Evolutionary conservation across 2,888 invertebrate species (phyloP).

Genomic region (Mycalesis mineus): DNA sequence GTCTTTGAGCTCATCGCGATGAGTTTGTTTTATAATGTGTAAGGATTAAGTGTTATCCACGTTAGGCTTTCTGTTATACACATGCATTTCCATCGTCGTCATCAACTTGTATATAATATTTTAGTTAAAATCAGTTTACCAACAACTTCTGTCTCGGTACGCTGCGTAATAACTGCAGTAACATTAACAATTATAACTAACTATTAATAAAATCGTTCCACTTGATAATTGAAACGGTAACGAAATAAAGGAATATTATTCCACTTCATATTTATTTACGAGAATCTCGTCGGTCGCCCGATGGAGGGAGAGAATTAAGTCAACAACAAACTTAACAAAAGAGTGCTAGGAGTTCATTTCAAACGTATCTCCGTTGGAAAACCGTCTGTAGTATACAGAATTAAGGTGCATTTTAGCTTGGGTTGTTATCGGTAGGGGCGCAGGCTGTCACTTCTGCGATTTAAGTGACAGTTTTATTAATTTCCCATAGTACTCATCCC

Average conservation of each 20-base stretch:
- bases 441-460: conserved; percentile 69
- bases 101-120: no score
- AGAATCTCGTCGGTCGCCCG: conserved; percentile 56
- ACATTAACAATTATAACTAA: neutral
- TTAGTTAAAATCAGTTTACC: neutral
- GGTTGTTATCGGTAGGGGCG: conserved; percentile 50
- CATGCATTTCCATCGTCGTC: no score
- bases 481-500: conserved; percentile 78
- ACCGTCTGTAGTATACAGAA: conserved; percentile 35
- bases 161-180: neutral
- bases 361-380: conserved; percentile 33
- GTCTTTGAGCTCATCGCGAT: no score
- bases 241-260: conserved; percentile 34
- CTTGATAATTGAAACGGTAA: conserved; percentile 30
- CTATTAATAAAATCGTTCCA: conserved; percentile 9
- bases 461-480: conserved; percentile 88
- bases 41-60: no score
- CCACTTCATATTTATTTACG: conserved; percentile 62
- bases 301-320: conserved; percentile 65
- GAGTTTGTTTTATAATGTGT: no score
- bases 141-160: neutral
- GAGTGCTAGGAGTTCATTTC: conserved; percentile 47
- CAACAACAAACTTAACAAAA: conserved; percentile 68
- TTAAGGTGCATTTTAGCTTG: conserved; percentile 37
- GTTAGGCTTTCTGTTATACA: no score